These are phyloP conservation scores for Serilophus lunatus DNA, from an alignment of 2,113 vertebrate species.

Conservation along the genomic window DNA sequence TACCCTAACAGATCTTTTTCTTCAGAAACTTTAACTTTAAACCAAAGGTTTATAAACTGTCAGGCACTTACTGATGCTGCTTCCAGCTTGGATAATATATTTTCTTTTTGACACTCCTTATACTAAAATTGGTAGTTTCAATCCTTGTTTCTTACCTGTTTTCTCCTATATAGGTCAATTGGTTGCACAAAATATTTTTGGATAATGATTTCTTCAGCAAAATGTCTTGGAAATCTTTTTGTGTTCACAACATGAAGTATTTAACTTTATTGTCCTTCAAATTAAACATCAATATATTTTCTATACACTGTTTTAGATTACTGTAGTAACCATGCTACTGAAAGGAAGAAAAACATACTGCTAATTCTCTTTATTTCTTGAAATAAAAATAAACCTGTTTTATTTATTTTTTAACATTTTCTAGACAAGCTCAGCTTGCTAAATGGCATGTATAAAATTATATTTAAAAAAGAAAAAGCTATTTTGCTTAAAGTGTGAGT, in stretches of 20 bases:
- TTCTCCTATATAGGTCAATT: neutral
- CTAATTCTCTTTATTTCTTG: neutral
- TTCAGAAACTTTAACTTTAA: neutral
- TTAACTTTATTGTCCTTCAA: neutral
- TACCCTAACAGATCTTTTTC: neutral
- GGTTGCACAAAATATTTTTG: neutral
- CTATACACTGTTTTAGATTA: neutral
- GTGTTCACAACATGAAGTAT: neutral
- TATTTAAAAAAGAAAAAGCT: neutral
- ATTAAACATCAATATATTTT: neutral
- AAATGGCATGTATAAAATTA: neutral
- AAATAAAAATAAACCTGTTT: neutral
- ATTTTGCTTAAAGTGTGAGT: neutral
- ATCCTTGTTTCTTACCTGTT: neutral
- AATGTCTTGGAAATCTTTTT: neutral
- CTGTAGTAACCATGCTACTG: neutral
- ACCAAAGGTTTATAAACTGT: neutral
- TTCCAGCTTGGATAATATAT: neutral
- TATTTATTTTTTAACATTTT: neutral
- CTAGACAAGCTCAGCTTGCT: neutral
- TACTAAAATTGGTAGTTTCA: neutral
- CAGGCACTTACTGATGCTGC: neutral
- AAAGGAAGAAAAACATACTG: neutral
- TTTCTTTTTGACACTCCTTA: neutral
- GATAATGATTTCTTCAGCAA: neutral